Evolutionary conservation across 2,113 vertebrate species (phyloP).

Genomic region (Panurus biarmicus): DNA sequence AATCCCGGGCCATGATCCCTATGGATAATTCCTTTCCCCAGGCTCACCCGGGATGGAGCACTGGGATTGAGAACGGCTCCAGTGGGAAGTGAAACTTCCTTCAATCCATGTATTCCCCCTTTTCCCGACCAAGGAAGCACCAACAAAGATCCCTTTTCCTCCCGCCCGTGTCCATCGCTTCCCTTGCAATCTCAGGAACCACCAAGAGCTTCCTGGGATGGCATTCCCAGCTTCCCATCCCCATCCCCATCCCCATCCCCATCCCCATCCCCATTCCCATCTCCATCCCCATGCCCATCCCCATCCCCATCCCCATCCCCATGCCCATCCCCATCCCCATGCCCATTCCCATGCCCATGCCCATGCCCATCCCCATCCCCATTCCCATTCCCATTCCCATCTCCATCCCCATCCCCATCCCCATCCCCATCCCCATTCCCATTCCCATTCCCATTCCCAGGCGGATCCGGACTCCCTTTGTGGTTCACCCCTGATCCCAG

Average conservation of each 20-base stretch:
- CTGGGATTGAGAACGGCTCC: rapidly evolving
- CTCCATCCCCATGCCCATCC: not conserved
- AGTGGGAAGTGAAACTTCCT: not conserved
- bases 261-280: not conserved
- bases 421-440: not conserved
- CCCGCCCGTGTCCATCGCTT: too few relatives aligned
- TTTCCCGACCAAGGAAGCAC: not conserved
- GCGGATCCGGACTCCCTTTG: rapidly evolving
- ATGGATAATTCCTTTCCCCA: not conserved
- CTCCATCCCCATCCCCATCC: too few relatives aligned
- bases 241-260: not conserved
- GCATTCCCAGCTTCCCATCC: not conserved
- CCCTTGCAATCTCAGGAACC: rapidly evolving
- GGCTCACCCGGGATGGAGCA: not conserved
- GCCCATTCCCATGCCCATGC: too few relatives aligned
- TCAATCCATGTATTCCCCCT: not conserved
- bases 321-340: not conserved
- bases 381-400: not conserved
- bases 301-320: not conserved
- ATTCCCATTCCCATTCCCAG: not conserved
- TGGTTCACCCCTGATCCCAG: not conserved
- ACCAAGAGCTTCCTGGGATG: not conserved
- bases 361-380: not conserved
- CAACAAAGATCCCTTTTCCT: not conserved
- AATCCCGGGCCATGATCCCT: not conserved